Evolutionary conservation across 2,113 vertebrate species (phyloP), one percentile per base, ranked within the genome.

Genomic region (Gambusia affinis): DNA sequence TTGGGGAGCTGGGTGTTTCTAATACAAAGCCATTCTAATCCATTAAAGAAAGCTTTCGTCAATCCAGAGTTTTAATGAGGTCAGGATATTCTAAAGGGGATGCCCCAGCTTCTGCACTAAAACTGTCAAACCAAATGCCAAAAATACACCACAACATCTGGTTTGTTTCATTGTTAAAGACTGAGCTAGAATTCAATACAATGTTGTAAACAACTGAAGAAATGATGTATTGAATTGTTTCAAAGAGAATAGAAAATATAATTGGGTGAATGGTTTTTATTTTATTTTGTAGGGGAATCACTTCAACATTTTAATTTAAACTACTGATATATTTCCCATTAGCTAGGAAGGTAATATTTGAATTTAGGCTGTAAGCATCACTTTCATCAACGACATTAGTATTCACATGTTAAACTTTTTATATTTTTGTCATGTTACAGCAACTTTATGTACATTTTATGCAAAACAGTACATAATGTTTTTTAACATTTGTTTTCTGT

Each of bases 21-120:
- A 91, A 87, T 85, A 76, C 47, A 42, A 85, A 35, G 51, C 75
- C 74, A 66, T 72, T 73, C 72, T 88, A 90, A 91, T 91, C 86
- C 76, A 82, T 73, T 76, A 64, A 42, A 90, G 82, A 77, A 85
- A 74, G 76, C 68, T 76, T 89, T 89, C 80, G 91, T 93, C 90
- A 77, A 72, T 37, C 67, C 19, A 22, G 78, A 61, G 35, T 88
- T 91, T 83, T 85, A 91, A 88, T 89, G 80, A 89, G 81, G 76
- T 92, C 81, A 90, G 79, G 64, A 69, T 83, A 82, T 77, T 90
- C 88, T 82, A 70, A 77, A 78, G 84, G 84, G 85, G 71, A 87
- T 78, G 76, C 73, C 79, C 54, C 39, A 72, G 72, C 73, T 65
- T 87, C 64, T 42, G 70, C 65, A 76, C 65, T 64, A 64, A 33